phyloP scores from a whole-genome alignment of 2,888 invertebrate genomes.

The Dinocampus coccinellae region DNA sequence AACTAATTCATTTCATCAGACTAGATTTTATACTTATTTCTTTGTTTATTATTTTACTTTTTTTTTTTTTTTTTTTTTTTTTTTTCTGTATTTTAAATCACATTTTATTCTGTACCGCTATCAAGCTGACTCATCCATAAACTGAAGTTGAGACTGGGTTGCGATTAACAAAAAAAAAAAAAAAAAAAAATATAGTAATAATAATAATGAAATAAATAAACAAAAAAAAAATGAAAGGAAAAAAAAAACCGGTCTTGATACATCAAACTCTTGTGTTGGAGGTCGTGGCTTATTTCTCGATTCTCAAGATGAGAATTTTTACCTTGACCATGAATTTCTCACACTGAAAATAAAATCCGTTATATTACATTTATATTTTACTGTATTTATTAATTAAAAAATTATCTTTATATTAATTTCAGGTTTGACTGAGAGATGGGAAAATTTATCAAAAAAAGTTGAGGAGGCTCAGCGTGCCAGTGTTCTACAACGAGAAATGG shows the following conservation, averaged over 20 bases:
- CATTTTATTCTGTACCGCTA: conserved; percentile 23
- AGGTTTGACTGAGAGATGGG: conserved; percentile 70
- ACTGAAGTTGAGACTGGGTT: background rate
- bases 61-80: conserved; percentile 9
- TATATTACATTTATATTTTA: conserved; percentile 8
- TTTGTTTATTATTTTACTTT: background rate
- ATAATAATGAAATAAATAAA: no score
- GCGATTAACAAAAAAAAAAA: conserved; percentile 22
- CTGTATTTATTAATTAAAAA: background rate
- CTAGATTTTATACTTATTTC: background rate
- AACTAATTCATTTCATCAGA: background rate
- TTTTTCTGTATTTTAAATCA: background rate
- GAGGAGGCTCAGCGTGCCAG: conserved; percentile 67
- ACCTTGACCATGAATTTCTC: conserved; percentile 25
- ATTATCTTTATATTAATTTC: conserved; percentile 38
- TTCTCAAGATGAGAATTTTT: conserved; percentile 20
- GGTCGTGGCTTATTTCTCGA: conserved; percentile 35
- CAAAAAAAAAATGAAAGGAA: no score
- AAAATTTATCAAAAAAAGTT: conserved; percentile 67
- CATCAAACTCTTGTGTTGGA: conserved; percentile 33
- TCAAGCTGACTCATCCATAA: conserved; percentile 21
- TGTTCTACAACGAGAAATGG: conserved; percentile 66
- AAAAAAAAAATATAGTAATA: no score
- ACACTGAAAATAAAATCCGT: conserved; percentile 10
- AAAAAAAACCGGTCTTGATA: conserved; percentile 46